Conservation (phyloP, 2,888 invertebrate genomes). For the Masnerella sp. region DNA sequence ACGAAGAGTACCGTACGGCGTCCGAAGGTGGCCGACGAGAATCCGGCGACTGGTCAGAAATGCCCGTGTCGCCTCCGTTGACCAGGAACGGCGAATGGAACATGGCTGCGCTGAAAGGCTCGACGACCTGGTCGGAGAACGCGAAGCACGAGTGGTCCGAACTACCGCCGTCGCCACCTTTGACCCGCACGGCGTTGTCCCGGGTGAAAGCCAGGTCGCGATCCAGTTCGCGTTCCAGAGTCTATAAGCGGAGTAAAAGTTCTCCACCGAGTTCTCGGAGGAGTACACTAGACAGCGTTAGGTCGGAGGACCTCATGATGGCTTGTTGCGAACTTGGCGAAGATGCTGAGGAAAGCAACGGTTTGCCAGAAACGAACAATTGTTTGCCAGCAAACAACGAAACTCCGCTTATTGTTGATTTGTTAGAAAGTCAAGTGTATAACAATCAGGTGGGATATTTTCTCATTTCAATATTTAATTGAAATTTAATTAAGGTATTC, state of each 20-base stretch:
- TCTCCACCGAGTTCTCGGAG: constrained; percentile 82
- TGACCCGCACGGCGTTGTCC: constrained; percentile 81
- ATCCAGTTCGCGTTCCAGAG: constrained; percentile 78
- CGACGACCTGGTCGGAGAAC: constrained; percentile 69
- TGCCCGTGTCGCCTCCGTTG: constrained; percentile 80
- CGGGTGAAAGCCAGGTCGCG: constrained; percentile 83
- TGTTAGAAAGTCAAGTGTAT: constrained; percentile 71
- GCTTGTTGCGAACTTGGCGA: constrained; percentile 79
- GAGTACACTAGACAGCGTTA: constrained; percentile 82
- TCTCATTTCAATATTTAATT: background rate
- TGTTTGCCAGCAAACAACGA: constrained; percentile 72
- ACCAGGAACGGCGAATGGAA: constrained; percentile 71
- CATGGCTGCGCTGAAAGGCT: constrained; percentile 60
- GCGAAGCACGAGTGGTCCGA: constrained; percentile 74
- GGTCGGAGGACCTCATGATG: constrained; percentile 80
- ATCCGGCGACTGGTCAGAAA: constrained; percentile 90
- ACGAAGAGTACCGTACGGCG: constrained; percentile 90
- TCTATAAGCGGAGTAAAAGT: constrained; percentile 82
- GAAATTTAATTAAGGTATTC: too few species aligned
- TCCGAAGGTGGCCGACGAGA: constrained; percentile 90
- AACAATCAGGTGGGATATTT: constrained; percentile 38
- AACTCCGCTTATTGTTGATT: constrained; percentile 72
- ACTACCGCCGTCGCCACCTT: constrained; percentile 83
- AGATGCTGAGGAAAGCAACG: constrained; percentile 79
- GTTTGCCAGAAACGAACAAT: constrained; percentile 65